These are phyloP conservation scores for Oncorhynchus masou DNA, from an alignment of 2,113 vertebrate species.

Conservation along the genomic window DNA sequence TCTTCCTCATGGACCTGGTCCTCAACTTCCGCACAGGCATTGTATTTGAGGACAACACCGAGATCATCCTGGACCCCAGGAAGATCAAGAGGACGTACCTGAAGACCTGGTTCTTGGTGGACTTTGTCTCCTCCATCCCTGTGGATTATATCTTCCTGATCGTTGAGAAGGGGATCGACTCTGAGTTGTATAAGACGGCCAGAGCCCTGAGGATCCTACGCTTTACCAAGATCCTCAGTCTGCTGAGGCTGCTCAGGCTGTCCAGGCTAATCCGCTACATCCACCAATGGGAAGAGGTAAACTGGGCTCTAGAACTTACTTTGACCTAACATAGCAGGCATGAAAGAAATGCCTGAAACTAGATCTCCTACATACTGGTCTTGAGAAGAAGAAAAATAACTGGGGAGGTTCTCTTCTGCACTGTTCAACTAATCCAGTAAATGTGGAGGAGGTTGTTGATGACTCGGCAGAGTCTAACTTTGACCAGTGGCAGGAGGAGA, in stretches of 20 bases:
- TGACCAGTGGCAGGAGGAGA: background rate
- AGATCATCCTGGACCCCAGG: constrained; percentile 94
- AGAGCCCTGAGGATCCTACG: constrained; percentile 92
- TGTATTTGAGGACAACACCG: constrained; percentile 96
- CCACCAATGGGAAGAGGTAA: constrained; percentile 95
- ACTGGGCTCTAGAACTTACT: constrained; percentile 16
- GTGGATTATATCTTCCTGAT: constrained; percentile 99
- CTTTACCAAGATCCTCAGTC: constrained; percentile 95
- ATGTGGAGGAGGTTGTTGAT: background rate
- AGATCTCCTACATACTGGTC: too few species aligned
- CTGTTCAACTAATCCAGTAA: too few species aligned
- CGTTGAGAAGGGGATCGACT: constrained; percentile 97
- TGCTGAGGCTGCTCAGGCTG: constrained; percentile 86
- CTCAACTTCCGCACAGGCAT: constrained; percentile 98
- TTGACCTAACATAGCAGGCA: background rate
- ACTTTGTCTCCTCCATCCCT: constrained; percentile 96
- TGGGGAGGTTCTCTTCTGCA: too few species aligned
- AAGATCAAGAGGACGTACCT: constrained; percentile 96
- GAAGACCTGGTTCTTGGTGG: constrained; percentile 97
- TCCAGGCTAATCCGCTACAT: constrained; percentile 95
- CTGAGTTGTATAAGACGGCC: constrained; percentile 95
- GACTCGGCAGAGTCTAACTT: too few species aligned
- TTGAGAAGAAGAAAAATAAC: too few species aligned
- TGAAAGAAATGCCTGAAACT: too few species aligned
- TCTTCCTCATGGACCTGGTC: constrained; percentile 97